Percentiles rank a stretch among this genome's conserved stretches.
Conservation (phyloP, 2,113 vertebrate species). For the Marmota monax region DNA sequence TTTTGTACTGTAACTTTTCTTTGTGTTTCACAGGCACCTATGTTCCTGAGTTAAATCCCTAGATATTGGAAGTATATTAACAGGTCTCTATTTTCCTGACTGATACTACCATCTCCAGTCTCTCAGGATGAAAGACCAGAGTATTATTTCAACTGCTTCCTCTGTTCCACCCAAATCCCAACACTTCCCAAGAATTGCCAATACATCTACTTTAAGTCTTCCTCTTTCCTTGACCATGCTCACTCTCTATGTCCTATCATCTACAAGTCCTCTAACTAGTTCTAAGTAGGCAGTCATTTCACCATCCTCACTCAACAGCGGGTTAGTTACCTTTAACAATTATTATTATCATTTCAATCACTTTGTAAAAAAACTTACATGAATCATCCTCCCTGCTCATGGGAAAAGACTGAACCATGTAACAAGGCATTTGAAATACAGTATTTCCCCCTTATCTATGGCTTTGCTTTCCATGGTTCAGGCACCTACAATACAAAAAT, state of each 20-base stretch:
- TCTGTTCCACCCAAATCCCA: neutral
- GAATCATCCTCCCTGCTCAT: neutral
- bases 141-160: neutral
- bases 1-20: neutral
- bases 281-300: neutral
- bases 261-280: neutral
- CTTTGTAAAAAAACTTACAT: neutral
- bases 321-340: neutral
- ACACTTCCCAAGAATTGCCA: neutral
- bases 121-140: neutral
- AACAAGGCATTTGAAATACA: neutral
- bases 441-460: neutral
- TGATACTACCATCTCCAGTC: neutral
- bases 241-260: neutral
- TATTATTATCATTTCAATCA: neutral
- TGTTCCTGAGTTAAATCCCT: neutral
- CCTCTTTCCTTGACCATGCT: neutral
- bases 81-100: neutral
- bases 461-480: neutral
- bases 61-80: neutral
- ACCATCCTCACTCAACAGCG: neutral
- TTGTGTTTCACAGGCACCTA: neutral
- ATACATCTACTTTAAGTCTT: neutral
- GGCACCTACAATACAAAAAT: neutral
- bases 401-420: neutral